These are phyloP conservation scores for Balaeniceps rex DNA, from an alignment of 2,113 vertebrate species.

Conservation along the genomic window DNA sequence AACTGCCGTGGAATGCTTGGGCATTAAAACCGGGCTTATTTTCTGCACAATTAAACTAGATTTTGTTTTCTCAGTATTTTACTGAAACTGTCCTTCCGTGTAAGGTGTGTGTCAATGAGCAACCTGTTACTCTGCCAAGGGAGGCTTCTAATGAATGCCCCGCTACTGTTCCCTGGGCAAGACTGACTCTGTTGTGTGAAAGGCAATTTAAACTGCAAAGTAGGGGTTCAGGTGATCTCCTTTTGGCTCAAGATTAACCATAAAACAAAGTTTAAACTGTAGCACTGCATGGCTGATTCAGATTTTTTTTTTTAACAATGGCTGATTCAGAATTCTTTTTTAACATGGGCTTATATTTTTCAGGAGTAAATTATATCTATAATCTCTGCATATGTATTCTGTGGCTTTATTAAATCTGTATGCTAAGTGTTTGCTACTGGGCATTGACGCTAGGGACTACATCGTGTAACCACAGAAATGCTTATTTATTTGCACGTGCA, in stretches of 20 bases:
- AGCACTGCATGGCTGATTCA: background rate
- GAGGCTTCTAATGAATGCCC: background rate
- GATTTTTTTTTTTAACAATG: background rate
- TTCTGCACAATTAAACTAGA: background rate
- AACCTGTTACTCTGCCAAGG: background rate
- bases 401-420: background rate
- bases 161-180: background rate
- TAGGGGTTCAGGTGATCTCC: background rate
- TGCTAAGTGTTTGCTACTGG: background rate
- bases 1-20: background rate
- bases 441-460: accelerated
- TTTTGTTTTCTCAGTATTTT: background rate
- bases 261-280: background rate
- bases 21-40: background rate
- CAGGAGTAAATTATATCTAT: background rate
- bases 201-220: background rate
- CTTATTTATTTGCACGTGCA: background rate
- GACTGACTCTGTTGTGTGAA: background rate
- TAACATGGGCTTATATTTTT: accelerated
- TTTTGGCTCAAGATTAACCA: background rate
- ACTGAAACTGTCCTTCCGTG: background rate
- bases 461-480: background rate
- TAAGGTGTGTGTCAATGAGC: background rate
- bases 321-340: background rate
- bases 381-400: background rate